Conservation (phyloP, 2,113 vertebrate species). For the Taxidea taxus region DNA sequence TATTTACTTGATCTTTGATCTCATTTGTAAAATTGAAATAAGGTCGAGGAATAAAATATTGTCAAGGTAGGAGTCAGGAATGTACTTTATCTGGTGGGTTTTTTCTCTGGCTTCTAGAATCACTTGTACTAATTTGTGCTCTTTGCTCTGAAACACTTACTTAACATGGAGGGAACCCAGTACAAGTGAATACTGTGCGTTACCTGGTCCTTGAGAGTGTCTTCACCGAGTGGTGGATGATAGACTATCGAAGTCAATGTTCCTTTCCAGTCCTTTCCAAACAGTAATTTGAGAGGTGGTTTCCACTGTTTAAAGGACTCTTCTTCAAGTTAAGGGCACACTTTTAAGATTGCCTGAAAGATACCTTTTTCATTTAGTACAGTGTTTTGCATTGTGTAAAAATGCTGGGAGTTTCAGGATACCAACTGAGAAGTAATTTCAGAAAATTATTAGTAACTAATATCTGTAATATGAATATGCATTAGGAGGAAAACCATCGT, state of each 20-base stretch:
- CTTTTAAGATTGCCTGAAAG: not conserved
- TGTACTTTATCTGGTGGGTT: not conserved
- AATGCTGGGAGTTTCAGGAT: not conserved
- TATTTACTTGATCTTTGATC: not conserved
- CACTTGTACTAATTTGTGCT: not conserved
- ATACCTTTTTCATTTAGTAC: not conserved
- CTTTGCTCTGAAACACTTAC: not conserved
- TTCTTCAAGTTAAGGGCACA: not conserved
- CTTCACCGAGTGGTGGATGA: not conserved
- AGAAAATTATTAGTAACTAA: not conserved
- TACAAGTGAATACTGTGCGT: not conserved
- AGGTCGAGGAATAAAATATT: constrained; percentile 15
- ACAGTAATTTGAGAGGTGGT: not conserved
- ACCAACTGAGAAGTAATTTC: not conserved
- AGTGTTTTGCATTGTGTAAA: not conserved
- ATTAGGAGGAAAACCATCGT: not conserved
- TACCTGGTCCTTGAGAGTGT: not conserved
- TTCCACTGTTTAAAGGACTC: not conserved
- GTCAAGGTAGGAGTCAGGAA: not conserved
- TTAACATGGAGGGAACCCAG: not conserved
- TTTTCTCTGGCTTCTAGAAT: not conserved
- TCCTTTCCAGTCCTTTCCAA: not conserved
- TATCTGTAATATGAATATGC: not conserved
- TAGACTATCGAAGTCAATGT: not conserved
- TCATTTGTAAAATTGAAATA: not conserved